A percentile compares a stretch with the other conserved stretches of the same genome.
These are phyloP conservation scores for Eublepharis macularius DNA, from an alignment of 2,113 vertebrate species.

Conservation along the genomic window DNA sequence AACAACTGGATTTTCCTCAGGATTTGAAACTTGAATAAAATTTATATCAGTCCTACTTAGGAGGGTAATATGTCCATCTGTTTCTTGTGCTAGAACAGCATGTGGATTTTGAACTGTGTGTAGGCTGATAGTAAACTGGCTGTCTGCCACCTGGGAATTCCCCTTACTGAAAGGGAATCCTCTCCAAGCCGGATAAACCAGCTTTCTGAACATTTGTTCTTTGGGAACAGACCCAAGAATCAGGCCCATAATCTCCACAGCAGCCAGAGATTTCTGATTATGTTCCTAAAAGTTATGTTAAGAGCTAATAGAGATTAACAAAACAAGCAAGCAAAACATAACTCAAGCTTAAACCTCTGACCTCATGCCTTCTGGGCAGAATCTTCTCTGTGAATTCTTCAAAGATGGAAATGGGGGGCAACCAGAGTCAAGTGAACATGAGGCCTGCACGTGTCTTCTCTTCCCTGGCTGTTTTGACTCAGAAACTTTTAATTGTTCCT, in stretches of 20 bases:
- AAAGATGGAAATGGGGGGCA: background rate
- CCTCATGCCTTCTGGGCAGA: background rate
- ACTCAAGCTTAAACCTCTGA: background rate
- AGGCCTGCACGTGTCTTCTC: background rate
- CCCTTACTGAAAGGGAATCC: background rate
- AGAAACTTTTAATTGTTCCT: background rate
- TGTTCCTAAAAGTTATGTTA: background rate
- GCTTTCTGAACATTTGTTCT: background rate
- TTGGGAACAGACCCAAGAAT: constrained; percentile 13
- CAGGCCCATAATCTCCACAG: background rate
- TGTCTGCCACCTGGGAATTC: constrained; percentile 23
- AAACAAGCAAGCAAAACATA: constrained; percentile 2
- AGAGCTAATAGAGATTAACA: background rate
- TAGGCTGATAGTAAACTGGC: constrained; percentile 20
- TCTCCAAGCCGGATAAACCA: background rate
- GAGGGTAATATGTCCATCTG: background rate
- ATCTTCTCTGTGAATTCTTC: background rate
- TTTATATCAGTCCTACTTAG: background rate
- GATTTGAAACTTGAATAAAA: background rate
- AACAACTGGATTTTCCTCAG: background rate
- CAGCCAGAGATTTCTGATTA: constrained; percentile 9
- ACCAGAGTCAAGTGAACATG: background rate
- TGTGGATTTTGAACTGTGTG: background rate
- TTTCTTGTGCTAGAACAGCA: background rate
- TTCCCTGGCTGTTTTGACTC: background rate